phyloP scores from a whole-genome alignment of 30 jellyfish, hydroid and myxozoan genomes.

The Turritopsis dohrnii region DNA sequence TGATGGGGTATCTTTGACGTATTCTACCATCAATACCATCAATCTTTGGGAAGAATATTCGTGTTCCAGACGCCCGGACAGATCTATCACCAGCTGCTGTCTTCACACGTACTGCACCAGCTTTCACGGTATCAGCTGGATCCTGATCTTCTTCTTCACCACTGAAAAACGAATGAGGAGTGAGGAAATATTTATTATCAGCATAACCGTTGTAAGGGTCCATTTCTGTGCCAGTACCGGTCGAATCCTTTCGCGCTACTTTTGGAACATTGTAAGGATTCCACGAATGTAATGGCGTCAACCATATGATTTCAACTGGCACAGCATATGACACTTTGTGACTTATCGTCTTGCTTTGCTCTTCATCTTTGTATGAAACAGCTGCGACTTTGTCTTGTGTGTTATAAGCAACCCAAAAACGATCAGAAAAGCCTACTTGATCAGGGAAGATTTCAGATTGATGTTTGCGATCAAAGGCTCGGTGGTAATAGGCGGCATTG shows the following conservation, averaged over 20 bases:
- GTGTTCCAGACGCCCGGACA: slow-evolving; percentile 26
- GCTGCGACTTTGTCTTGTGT: slow-evolving; percentile 30
- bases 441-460: slow-evolving; percentile 32
- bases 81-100: not conserved
- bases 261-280: slow-evolving; percentile 23
- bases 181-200: slow-evolving; percentile 17
- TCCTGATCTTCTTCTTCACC: slow-evolving; percentile 5
- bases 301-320: slow-evolving; percentile 28
- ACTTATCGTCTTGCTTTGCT: not conserved
- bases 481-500: too few species aligned
- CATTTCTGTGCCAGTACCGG: not conserved
- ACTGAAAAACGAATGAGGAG: slow-evolving; percentile 21
- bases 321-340: too few species aligned
- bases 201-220: not conserved
- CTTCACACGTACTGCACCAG: slow-evolving; percentile 9
- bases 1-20: slow-evolving; percentile 36
- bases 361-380: not conserved
- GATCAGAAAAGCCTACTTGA: slow-evolving; percentile 20
- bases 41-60: slow-evolving; percentile 22
- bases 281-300: slow-evolving; percentile 28
- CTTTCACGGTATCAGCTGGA: slow-evolving; percentile 38
- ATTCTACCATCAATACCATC: slow-evolving; percentile 17
- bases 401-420: too few species aligned
- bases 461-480: slow-evolving; percentile 45
- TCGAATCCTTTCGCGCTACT: slow-evolving; percentile 1